Evolutionary conservation across 2,888 invertebrate species (phyloP), one percentile per base, ranked within the genome.

Genomic region (Priocnemis perturbator): DNA sequence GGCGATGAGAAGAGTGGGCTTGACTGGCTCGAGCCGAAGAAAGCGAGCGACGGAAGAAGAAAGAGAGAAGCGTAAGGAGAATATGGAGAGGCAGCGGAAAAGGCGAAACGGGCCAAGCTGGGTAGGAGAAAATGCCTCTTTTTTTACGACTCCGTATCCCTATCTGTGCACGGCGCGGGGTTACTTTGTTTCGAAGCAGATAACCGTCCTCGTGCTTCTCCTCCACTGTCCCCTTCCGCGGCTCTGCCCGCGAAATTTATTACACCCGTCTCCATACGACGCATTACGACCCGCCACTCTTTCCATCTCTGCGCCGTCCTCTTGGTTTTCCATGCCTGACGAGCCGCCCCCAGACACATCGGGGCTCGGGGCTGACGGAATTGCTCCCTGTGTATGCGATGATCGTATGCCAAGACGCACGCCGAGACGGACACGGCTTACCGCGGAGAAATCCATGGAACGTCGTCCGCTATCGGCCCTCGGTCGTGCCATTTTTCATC

Each of bases 111-210:
- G 47, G 30, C 55, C 44, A 60, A 47, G n/a, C 37, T 19, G 23
- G 44, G 20, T 53, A 21, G 45, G 58, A 55, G 58, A 60, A 61
- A 61, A 71, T 56, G 58, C 37, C 65, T 63, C 64, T 23, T 73
- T 77, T 77, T 78, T 73, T 75, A 74, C 57, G 68, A 58, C 60
- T 9, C 17, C 45, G n/a, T n/a, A n/a, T n/a, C n/a, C 59, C 52
- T 70, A 60, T 74, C 65, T 57, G 50, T 23, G n/a, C 37, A 30
- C 56, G 52, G 64, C 53, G 52, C 64, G 55, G 55, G 58, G 68
- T 74, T 77, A 77, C 73, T 74, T 74, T 64, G 63, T 73, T 75
- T 58, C 64, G 53, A 63, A 64, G 20, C 20, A 64, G 71, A 75
- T 77, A 77, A 69, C 67, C 58, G 19, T 19, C 58, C 21, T 1